These are phyloP conservation scores for Crocuta crocuta DNA, from an alignment of 2,113 vertebrate genomes.

Conservation along the genomic window DNA sequence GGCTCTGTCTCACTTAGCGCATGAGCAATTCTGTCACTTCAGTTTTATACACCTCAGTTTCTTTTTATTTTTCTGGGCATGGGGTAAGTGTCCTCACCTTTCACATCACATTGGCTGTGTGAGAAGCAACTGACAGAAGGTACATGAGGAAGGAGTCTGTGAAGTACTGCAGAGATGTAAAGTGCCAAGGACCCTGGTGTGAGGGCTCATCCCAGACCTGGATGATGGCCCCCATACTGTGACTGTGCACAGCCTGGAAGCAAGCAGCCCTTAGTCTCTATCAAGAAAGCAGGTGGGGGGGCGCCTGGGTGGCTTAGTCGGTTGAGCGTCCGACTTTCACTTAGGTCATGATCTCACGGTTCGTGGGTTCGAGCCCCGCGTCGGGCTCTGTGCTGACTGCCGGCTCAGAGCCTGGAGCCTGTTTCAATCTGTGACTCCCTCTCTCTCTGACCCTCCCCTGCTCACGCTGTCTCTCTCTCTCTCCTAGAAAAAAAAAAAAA, in stretches of 20 bases:
- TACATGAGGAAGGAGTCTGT: not conserved
- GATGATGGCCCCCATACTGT: conserved; percentile 72
- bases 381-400: too few species aligned
- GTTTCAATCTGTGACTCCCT: too few species aligned
- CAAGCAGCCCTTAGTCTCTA: conserved; percentile 36
- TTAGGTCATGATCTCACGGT: too few species aligned
- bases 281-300: conserved; percentile 77
- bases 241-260: conserved; percentile 63
- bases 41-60: not conserved
- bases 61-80: not conserved
- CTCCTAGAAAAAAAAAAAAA: too few species aligned
- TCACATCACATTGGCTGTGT: not conserved
- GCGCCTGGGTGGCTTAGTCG: too few species aligned
- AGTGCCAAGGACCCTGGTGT: accelerated
- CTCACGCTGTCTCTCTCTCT: too few species aligned
- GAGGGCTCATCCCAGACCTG: conserved; percentile 54
- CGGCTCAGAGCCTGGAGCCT: too few species aligned
- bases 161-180: not conserved
- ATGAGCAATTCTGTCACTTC: not conserved
- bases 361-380: too few species aligned
- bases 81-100: not conserved
- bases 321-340: too few species aligned
- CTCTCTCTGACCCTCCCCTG: too few species aligned
- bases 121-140: not conserved
- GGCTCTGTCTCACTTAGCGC: not conserved